Conservation (phyloP, 2,888 invertebrate genomes). For the Parapristionchus giblindavisi region DNA sequence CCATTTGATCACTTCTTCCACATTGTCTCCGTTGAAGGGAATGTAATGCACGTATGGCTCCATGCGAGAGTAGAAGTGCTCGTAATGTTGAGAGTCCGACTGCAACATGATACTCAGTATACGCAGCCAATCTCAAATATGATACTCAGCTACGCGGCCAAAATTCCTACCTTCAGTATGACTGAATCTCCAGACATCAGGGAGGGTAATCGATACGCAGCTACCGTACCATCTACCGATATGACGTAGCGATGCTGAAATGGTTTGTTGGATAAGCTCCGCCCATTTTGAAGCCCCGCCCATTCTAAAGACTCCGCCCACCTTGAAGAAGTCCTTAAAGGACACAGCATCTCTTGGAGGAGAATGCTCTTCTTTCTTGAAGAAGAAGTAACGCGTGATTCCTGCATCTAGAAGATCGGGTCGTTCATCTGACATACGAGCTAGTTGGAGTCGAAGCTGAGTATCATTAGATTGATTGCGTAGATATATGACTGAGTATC, state of each 20-base stretch:
- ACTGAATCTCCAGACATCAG: conserved; percentile 86
- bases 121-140: background rate
- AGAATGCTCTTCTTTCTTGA: conserved; percentile 68
- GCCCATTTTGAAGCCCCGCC: background rate
- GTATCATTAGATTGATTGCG: background rate
- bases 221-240: conserved; percentile 93
- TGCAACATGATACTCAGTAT: background rate
- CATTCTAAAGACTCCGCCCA: conserved; percentile 69
- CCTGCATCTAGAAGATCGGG: conserved; percentile 83
- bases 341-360: conserved; percentile 82
- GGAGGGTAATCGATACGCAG: conserved; percentile 92
- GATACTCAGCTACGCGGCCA: background rate
- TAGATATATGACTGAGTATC: too few relatives aligned
- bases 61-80: conserved; percentile 87
- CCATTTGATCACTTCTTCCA: conserved; percentile 76
- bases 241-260: conserved; percentile 91
- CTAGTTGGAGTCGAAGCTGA: conserved; percentile 29
- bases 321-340: conserved; percentile 92
- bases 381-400: conserved; percentile 95
- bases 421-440: conserved; percentile 61
- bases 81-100: conserved; percentile 91
- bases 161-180: conserved; percentile 78
- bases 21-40: conserved; percentile 79
- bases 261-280: background rate
- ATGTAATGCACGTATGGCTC: conserved; percentile 84